These are phyloP conservation scores for Ganaspis brasiliensis DNA, from an alignment of 2,888 invertebrate species.

Conservation along the genomic window DNA sequence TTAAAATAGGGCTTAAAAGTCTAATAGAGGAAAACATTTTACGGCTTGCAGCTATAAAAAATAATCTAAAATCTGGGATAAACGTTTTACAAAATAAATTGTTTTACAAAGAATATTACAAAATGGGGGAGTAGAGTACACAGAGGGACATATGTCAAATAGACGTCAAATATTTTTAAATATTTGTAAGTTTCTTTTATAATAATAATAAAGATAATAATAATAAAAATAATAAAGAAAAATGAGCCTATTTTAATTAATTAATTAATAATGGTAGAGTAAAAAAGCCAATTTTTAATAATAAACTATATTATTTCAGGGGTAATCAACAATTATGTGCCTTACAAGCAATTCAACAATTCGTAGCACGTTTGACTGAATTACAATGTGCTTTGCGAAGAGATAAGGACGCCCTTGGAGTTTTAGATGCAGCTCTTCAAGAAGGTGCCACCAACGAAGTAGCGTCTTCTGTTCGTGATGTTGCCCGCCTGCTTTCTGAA, in stretches of 20 bases:
- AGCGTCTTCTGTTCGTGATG: conserved; percentile 83
- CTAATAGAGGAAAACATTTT: conserved; percentile 31
- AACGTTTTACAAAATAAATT: background rate
- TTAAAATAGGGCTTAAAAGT: conserved; percentile 66
- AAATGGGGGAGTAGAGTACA: no score
- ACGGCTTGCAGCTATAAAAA: background rate
- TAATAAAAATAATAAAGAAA: no score
- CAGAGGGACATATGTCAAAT: no score
- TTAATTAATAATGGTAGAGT: background rate
- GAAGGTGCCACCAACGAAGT: conserved; percentile 81
- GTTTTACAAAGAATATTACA: background rate
- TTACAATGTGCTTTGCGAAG: conserved; percentile 89
- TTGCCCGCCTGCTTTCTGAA: conserved; percentile 83
- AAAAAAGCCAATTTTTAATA: background rate
- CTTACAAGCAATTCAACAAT: conserved; percentile 88
- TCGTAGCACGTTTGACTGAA: conserved; percentile 89
- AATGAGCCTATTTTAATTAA: background rate
- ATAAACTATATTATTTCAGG: conserved; percentile 80
- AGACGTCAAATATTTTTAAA: no score
- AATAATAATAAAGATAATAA: no score
- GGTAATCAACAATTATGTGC: conserved; percentile 87
- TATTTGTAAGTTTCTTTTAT: no score
- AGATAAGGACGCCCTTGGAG: conserved; percentile 84
- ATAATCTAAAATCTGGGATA: background rate
- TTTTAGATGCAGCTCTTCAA: conserved; percentile 82